phyloP scores from a whole-genome alignment of 2,888 invertebrate species.

The Hydrotaea diabolus region DNA sequence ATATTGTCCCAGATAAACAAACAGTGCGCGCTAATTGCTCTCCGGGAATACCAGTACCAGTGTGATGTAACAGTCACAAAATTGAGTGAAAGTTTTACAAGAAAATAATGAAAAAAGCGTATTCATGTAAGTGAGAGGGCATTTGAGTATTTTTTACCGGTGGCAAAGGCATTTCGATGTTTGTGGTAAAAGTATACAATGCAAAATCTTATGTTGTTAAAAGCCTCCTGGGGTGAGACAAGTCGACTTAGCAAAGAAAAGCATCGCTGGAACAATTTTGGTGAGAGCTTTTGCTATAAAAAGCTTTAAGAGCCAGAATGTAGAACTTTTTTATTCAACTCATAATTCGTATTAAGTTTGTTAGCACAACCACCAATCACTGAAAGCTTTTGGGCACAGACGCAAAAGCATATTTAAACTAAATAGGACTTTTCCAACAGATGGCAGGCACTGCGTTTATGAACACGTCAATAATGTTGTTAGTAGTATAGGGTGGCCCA shows the following conservation, averaged over 20 bases:
- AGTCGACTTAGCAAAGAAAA: too few relatives aligned
- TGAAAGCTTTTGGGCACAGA: not conserved
- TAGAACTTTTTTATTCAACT: not conserved
- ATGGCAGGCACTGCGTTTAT: too few relatives aligned
- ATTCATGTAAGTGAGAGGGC: not conserved
- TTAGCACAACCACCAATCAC: not conserved
- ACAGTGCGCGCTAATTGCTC: conserved; percentile 21
- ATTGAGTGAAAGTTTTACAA: not conserved
- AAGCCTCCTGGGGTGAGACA: conserved; percentile 39
- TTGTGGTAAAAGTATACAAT: not conserved
- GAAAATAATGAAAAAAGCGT: conserved; percentile 15
- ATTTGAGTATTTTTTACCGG: not conserved
- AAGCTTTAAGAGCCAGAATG: not conserved
- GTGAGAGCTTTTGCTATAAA: not conserved
- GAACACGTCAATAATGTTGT: too few relatives aligned
- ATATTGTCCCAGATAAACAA: conserved; percentile 77
- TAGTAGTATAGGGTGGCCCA: too few relatives aligned
- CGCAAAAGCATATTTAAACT: not conserved
- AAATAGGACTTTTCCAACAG: too few relatives aligned
- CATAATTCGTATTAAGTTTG: not conserved
- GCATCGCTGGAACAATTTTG: not conserved
- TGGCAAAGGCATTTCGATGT: too few relatives aligned
- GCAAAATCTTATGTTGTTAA: not conserved
- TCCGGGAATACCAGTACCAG: conserved; percentile 6
- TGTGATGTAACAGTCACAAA: conserved; percentile 51